Evolutionary conservation across 1,140 invertebrate species (phyloP).

Genomic region (Zaprionus taronus): DNA sequence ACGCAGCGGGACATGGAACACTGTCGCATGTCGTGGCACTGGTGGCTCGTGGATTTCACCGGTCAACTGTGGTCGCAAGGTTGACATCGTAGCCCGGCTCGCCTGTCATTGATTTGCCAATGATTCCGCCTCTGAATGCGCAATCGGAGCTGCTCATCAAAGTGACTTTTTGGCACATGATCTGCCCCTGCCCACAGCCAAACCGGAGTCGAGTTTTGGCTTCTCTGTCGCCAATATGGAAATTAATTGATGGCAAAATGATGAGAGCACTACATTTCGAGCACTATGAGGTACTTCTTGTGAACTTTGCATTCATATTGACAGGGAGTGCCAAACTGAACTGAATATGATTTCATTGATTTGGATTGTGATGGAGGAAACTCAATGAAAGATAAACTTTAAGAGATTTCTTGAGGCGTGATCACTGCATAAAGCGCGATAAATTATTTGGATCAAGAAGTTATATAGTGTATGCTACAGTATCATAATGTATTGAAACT

Average conservation of each 20-base stretch:
- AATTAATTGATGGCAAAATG: slow-evolving; percentile 68
- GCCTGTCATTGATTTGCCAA: slow-evolving; percentile 1
- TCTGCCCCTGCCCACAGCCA: background rate
- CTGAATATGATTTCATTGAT: background rate
- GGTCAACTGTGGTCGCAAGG: background rate
- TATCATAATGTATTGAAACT: too few species aligned
- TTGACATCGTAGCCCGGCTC: background rate
- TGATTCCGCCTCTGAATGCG: background rate
- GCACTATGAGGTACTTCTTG: background rate
- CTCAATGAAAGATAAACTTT: too few species aligned
- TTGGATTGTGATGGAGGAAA: too few species aligned
- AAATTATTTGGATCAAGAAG: too few species aligned
- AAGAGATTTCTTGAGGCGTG: too few species aligned
- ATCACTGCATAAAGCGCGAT: too few species aligned
- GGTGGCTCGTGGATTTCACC: background rate
- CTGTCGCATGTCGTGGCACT: background rate
- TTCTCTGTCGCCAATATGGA: slow-evolving; percentile 44
- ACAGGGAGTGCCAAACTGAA: background rate
- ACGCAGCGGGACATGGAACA: slow-evolving; percentile 7
- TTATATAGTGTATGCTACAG: too few species aligned
- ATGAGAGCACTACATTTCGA: slow-evolving; percentile 16
- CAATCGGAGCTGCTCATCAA: slow-evolving; percentile 7
- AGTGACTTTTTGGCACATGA: slow-evolving; percentile 38
- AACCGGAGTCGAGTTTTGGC: slow-evolving; percentile 30
- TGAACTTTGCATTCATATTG: background rate